These are phyloP conservation scores for Drosophila rubida DNA, from an alignment of 2,888 invertebrate genomes.

Conservation along the genomic window DNA sequence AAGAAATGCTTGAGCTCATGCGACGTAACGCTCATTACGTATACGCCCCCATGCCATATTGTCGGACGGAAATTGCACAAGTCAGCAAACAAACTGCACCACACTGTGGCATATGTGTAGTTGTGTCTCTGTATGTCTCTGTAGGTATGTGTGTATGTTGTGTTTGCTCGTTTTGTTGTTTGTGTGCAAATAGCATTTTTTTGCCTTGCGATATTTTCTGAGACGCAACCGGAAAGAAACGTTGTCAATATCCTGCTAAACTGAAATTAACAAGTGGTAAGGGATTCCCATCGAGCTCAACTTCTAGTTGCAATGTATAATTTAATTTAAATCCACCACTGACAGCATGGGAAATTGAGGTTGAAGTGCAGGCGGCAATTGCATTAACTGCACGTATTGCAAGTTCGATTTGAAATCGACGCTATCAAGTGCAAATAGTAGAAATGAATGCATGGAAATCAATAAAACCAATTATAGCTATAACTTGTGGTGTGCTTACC, in stretches of 20 bases:
- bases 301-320: constrained; percentile 47
- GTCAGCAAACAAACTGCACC: constrained; percentile 65
- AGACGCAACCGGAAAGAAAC: constrained; percentile 49
- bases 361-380: constrained; percentile 60
- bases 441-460: constrained; percentile 9
- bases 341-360: constrained; percentile 60
- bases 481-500: constrained; percentile 6
- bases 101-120: constrained; percentile 29
- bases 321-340: constrained; percentile 51
- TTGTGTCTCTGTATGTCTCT: constrained; percentile 12
- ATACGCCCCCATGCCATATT: constrained; percentile 46
- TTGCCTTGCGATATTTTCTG: constrained; percentile 48
- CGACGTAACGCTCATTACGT: constrained; percentile 44
- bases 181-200: constrained; percentile 43
- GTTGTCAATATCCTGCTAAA: constrained; percentile 73
- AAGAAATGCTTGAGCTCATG: constrained; percentile 15
- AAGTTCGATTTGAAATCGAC: constrained; percentile 30
- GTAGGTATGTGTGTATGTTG: constrained; percentile 11
- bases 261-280: constrained; percentile 55
- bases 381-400: constrained; percentile 34
- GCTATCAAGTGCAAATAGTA: constrained; percentile 15
- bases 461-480: constrained; percentile 26
- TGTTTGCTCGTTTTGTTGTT: constrained; percentile 24
- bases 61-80: constrained; percentile 72
- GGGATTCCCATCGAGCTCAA: constrained; percentile 28